phyloP scores from a whole-genome alignment of 2,113 vertebrate species.

The Peromyscus maniculatus region DNA sequence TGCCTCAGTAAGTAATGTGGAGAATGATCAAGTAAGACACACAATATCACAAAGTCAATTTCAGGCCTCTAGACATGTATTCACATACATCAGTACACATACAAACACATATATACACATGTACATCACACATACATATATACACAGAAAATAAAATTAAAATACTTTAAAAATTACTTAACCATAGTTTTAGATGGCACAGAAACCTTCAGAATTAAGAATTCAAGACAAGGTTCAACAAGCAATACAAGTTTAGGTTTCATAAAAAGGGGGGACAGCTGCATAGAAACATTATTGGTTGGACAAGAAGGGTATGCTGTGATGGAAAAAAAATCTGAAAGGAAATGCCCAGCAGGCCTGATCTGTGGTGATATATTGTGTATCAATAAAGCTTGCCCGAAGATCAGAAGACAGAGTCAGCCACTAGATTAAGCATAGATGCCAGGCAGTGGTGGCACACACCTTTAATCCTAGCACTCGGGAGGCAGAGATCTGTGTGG shows the following conservation, averaged over 20 bases:
- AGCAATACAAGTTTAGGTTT: background rate
- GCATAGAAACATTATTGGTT: background rate
- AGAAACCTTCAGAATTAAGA: background rate
- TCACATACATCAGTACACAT: background rate
- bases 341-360: background rate
- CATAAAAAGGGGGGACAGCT: background rate
- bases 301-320: background rate
- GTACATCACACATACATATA: background rate
- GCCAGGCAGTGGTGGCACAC: no score
- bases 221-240: background rate
- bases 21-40: background rate
- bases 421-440: no score
- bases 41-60: background rate
- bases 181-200: background rate
- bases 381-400: no score
- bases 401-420: no score
- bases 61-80: background rate
- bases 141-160: background rate
- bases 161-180: background rate
- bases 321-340: background rate
- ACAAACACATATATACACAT: no score
- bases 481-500: no score
- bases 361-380: no score
- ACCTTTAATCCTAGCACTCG: no score
- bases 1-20: background rate